Evolutionary conservation across 2,113 vertebrate species (phyloP).

Genomic region (Cercopithecus mona): DNA sequence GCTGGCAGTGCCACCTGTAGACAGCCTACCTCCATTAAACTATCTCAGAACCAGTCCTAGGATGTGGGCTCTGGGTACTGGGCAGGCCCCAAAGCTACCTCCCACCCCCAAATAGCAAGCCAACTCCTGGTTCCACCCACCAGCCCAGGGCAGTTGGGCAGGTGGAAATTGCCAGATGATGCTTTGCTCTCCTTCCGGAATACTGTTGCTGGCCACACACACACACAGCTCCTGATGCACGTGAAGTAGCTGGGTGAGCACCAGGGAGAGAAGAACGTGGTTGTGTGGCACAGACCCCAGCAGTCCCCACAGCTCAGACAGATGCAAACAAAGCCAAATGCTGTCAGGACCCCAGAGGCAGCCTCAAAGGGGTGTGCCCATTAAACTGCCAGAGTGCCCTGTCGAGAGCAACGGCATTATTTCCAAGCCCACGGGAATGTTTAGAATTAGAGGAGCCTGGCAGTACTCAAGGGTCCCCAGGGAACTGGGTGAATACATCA

Average conservation of each 20-base stretch:
- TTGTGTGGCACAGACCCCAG: background rate
- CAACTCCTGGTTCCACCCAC: background rate
- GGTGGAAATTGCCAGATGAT: background rate
- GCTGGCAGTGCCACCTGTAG: slow-evolving; percentile 75
- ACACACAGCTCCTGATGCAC: background rate
- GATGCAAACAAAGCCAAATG: background rate
- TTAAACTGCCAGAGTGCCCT: accelerated
- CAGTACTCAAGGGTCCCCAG: background rate
- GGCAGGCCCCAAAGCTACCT: background rate
- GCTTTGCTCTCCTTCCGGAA: background rate
- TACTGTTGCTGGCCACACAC: background rate
- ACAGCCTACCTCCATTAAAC: slow-evolving; percentile 48
- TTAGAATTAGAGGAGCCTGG: background rate
- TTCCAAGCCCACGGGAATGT: background rate
- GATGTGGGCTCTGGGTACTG: background rate
- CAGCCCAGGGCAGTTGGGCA: background rate
- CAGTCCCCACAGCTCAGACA: background rate
- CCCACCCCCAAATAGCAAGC: background rate
- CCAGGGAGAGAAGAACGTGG: background rate
- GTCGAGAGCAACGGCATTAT: background rate
- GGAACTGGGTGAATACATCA: background rate
- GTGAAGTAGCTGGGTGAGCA: background rate
- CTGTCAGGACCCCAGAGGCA: background rate
- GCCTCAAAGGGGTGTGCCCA: background rate
- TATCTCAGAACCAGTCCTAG: too few species aligned